Evolutionary conservation across 2,888 invertebrate genomes (phyloP).

Genomic region (Pristionchus japonicus): DNA sequence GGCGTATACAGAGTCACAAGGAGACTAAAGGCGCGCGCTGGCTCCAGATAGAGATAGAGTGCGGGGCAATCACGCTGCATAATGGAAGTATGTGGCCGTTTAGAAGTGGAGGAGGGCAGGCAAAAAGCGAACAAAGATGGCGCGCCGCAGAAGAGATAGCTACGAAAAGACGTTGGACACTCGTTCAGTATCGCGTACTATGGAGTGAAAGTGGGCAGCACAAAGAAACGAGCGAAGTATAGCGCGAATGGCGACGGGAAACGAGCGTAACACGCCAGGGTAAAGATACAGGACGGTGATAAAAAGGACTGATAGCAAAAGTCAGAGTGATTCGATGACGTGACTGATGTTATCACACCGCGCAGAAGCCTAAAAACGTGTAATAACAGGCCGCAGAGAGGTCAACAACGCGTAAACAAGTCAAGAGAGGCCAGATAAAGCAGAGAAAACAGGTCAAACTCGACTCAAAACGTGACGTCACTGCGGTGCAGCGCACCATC

Average conservation of each 20-base stretch:
- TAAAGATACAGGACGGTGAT: too few relatives aligned
- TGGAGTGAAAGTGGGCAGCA: neutral
- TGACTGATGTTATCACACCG: neutral
- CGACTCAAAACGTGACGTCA: neutral
- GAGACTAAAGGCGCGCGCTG: neutral
- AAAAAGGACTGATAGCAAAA: too few relatives aligned
- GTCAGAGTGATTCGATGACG: neutral
- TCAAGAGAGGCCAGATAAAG: neutral
- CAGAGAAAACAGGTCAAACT: neutral
- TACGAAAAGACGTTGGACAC: neutral
- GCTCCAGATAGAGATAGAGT: neutral
- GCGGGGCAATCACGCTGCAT: neutral
- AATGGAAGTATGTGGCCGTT: neutral
- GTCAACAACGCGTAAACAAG: neutral
- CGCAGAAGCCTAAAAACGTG: neutral
- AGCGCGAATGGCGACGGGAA: neutral
- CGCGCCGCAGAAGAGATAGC: neutral
- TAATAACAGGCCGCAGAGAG: neutral
- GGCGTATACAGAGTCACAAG: neutral
- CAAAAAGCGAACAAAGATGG: slow-evolving; percentile 4
- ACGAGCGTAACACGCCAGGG: neutral
- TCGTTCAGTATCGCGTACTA: neutral
- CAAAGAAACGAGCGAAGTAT: neutral
- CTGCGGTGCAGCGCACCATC: too few relatives aligned
- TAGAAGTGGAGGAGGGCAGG: too few relatives aligned